phyloP scores from a whole-genome alignment of 1,140 invertebrate genomes.

The Zaprionus camerounensis region DNA sequence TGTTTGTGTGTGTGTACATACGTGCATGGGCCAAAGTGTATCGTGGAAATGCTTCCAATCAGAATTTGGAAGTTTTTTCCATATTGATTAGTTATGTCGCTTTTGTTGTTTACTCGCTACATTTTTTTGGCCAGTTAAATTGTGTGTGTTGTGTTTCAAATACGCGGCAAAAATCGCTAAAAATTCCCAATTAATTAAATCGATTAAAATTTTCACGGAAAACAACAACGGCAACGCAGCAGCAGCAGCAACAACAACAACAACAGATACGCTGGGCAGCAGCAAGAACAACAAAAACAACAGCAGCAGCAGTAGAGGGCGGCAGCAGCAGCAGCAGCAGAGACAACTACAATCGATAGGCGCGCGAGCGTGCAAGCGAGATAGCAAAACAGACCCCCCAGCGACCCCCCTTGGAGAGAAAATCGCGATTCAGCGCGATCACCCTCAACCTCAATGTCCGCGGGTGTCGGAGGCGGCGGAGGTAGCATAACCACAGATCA shows the following conservation, averaged over 20 bases:
- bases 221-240: constrained; percentile 6
- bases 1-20: constrained; percentile 39
- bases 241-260: neutral
- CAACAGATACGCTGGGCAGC: neutral
- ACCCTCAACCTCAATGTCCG: constrained; percentile 73
- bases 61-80: constrained; percentile 80
- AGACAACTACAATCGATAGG: constrained; percentile 20
- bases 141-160: constrained; percentile 62
- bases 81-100: constrained; percentile 84
- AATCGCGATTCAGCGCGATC: constrained; percentile 61
- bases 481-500: constrained; percentile 83
- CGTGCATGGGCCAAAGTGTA: constrained; percentile 33
- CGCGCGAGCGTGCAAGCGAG: neutral
- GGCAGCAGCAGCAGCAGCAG: neutral
- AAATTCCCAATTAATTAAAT: neutral
- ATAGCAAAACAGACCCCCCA: neutral
- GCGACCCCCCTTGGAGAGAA: constrained; percentile 1
- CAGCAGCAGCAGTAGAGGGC: neutral
- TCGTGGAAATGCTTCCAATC: constrained; percentile 56
- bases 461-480: constrained; percentile 83
- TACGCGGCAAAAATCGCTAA: constrained; percentile 47
- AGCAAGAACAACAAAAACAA: constrained; percentile 1
- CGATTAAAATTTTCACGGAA: constrained; percentile 9
- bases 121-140: constrained; percentile 79
- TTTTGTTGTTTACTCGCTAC: constrained; percentile 84